Evolutionary conservation across 2,113 vertebrate genomes (phyloP).

Genomic region (Vulpes ferrilata): DNA sequence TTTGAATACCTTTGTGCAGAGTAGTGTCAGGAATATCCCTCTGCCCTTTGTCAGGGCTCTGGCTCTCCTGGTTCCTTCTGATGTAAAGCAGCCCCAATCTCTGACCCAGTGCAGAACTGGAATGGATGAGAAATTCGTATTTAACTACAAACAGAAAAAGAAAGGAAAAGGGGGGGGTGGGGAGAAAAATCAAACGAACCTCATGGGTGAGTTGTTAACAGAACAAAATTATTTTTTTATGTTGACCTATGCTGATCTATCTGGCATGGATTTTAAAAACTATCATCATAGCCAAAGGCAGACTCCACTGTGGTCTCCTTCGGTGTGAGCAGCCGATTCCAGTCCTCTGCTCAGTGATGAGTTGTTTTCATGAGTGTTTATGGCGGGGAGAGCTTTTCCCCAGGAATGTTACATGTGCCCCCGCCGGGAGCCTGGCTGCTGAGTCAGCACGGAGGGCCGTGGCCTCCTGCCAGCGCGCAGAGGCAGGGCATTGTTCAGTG

Average conservation of each 20-base stretch:
- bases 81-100: conserved; percentile 29
- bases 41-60: conserved; percentile 36
- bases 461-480: conserved; percentile 41
- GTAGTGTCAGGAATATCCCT: conserved; percentile 35
- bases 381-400: conserved; percentile 27
- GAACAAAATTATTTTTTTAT: neutral
- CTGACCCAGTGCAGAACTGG: conserved; percentile 65
- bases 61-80: neutral
- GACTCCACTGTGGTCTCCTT: neutral
- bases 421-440: conserved; percentile 62
- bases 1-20: neutral
- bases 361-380: neutral
- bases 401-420: conserved; percentile 24
- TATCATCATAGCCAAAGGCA: neutral
- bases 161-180: neutral
- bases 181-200: neutral
- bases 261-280: conserved; percentile 16
- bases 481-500: conserved; percentile 58
- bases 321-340: neutral
- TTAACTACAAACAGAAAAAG: conserved; percentile 23
- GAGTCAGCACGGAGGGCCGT: conserved; percentile 72
- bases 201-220: conserved; percentile 51
- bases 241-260: conserved; percentile 51
- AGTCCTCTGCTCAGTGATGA: neutral
- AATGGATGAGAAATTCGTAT: conserved; percentile 10